These are phyloP conservation scores for Takifugu ocellatus DNA, from an alignment of 2,797 vertebrate genomes.

Conservation along the genomic window DNA sequence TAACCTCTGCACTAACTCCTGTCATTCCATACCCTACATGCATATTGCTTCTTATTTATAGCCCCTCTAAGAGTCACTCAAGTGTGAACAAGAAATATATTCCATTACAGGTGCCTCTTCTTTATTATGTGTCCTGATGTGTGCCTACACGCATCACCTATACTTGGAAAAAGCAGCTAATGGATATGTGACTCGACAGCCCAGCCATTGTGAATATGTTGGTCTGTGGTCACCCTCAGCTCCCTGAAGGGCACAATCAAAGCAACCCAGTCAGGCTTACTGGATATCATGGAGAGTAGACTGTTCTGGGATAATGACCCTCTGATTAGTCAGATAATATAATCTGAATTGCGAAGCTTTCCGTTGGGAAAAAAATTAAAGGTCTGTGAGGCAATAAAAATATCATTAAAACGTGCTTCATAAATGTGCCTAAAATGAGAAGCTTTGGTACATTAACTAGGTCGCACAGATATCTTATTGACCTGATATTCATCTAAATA, in stretches of 20 bases:
- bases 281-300: background rate
- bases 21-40: slow-evolving; percentile 17
- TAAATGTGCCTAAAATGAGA: too few relatives aligned
- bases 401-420: too few relatives aligned
- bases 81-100: slow-evolving; percentile 31
- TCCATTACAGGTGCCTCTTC: slow-evolving; percentile 26
- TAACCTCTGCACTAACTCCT: slow-evolving; percentile 10
- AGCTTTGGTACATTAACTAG: too few relatives aligned
- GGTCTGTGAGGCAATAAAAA: background rate
- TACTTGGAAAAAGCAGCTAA: slow-evolving; percentile 20
- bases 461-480: too few relatives aligned
- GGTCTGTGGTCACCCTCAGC: background rate
- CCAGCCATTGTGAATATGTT: background rate
- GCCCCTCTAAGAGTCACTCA: slow-evolving; percentile 29
- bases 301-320: background rate
- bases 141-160: slow-evolving; percentile 14
- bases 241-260: slow-evolving; percentile 13
- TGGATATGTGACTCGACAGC: slow-evolving; percentile 16
- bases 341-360: background rate
- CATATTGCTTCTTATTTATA: slow-evolving; percentile 41
- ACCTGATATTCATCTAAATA: too few relatives aligned
- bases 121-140: slow-evolving; percentile 21
- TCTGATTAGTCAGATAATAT: background rate
- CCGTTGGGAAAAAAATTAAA: background rate
- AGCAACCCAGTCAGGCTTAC: background rate